A percentile compares a stretch with the other conserved stretches of the same genome.
Evolutionary conservation across 2,888 invertebrate species (phyloP).

Genomic region (Horisme vitalbata): DNA sequence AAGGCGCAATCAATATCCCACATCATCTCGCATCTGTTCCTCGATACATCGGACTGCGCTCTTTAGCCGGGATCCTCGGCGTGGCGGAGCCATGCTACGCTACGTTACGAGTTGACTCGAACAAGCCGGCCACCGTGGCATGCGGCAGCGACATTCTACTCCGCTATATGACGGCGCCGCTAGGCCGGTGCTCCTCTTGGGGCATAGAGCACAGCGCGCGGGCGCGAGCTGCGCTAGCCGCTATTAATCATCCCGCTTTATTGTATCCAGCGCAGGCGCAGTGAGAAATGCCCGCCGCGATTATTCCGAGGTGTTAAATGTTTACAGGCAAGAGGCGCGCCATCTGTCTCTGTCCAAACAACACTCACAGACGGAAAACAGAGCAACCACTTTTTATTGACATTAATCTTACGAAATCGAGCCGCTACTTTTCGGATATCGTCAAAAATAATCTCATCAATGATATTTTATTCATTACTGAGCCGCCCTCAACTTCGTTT

Average conservation of each 20-base stretch:
- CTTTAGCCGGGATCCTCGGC: not conserved
- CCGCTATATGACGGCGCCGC: not conserved
- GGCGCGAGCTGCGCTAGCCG: not conserved
- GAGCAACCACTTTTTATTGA: slow-evolving; percentile 29
- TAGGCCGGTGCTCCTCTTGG: slow-evolving; percentile 31
- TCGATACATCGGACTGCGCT: slow-evolving; percentile 56
- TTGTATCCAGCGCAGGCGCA: slow-evolving; percentile 42
- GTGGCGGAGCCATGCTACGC: too few species aligned
- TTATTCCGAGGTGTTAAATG: slow-evolving; percentile 62
- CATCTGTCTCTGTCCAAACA: slow-evolving; percentile 65
- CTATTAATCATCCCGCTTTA: slow-evolving; percentile 63
- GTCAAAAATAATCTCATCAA: slow-evolving; percentile 20
- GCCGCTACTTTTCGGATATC: slow-evolving; percentile 15
- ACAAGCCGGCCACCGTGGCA: too few species aligned
- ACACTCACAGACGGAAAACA: slow-evolving; percentile 41
- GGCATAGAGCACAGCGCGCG: slow-evolving; percentile 23
- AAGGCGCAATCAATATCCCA: slow-evolving; percentile 36
- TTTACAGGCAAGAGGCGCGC: slow-evolving; percentile 58
- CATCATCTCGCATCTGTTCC: slow-evolving; percentile 52
- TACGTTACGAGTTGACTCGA: too few species aligned
- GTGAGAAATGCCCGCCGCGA: slow-evolving; percentile 41
- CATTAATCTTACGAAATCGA: slow-evolving; percentile 22
- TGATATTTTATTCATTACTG: slow-evolving; percentile 3
- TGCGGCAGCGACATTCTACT: too few species aligned
- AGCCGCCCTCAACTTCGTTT: too few species aligned